Base-by-base conservation (phyloP, 2,888 invertebrate species). In the Cosmorhoe ocellata region DNA sequence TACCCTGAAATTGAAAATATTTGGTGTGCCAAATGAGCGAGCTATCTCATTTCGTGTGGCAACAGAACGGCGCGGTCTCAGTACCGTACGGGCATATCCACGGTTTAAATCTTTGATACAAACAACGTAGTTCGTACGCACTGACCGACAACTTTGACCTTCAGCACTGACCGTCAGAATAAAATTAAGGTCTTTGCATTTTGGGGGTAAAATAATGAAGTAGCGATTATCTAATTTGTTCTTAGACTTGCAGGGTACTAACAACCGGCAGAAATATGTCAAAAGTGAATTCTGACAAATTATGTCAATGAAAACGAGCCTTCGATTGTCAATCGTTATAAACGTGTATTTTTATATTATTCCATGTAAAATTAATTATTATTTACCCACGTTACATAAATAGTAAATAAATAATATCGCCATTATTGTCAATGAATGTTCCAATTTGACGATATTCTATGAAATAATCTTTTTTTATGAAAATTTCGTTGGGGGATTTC, bases 241-340 rank as follows among this genome's bases (percentile, higher is more conserved):
- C n/a, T 34, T 22, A 14, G 9, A 24, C n/a, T n/a, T n/a, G n/a
- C n/a, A 1, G 12, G 13, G 6, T 14, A 9, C 13, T 18, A n/a
- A n/a, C n/a, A n/a, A 18, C 2, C 18, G 2, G 18, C 18, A 2
- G 18, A 18, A 18, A 18, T 18, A 18, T 18, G 18, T 18, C 18
- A 27, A 40, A 52, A 44, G 52, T 53, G 36, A 41, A 48, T 48
- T 50, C 43, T 44, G 44, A 41, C 40, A 33, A 26, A 30, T 28
- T 48, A 53, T 44, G 53, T n/a, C 44, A 53, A 52, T 52, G 27
- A 47, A 13, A 28, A 31, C 36, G 9, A 28, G 52, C 52, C 52
- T 52, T 43, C 36, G 5, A 41, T 31, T 47, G 46, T 38, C 30
- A 33, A 36, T 32, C 18, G 34, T 30, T 31, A n/a, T 36, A 26